Conservation (phyloP, 1,140 invertebrate species). For the Atta colombica region DNA sequence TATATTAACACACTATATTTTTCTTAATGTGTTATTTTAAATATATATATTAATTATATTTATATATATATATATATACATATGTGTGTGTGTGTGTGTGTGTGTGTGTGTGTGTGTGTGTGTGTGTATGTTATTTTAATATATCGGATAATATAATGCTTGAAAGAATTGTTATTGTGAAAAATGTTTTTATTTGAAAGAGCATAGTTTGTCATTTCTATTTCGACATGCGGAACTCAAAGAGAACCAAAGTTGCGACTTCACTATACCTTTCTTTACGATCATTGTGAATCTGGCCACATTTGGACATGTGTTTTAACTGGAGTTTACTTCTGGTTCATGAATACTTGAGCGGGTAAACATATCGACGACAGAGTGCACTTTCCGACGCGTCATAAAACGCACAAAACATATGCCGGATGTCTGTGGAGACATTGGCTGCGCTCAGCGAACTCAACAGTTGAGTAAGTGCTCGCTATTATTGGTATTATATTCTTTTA, state of each 20-base stretch:
- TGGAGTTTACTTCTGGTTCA: constrained; percentile 41
- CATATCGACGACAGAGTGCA: constrained; percentile 34
- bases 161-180: not conserved
- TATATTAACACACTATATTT: not conserved
- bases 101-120: too few relatives aligned
- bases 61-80: too few relatives aligned
- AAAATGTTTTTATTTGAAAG: not conserved
- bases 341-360: constrained; percentile 44
- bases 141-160: not conserved
- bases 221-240: not conserved
- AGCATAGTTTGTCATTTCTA: not conserved
- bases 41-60: too few relatives aligned
- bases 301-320: constrained; percentile 33
- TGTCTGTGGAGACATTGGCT: constrained; percentile 34
- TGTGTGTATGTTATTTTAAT: not conserved
- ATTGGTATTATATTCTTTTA: too few relatives aligned
- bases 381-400: constrained; percentile 49
- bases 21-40: constrained; percentile 4
- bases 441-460: too few relatives aligned
- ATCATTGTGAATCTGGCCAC: constrained; percentile 18
- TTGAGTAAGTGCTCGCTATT: too few relatives aligned
- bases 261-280: constrained; percentile 30
- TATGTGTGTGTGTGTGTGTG: too few relatives aligned
- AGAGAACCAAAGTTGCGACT: constrained; percentile 5
- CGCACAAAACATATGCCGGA: constrained; percentile 47